These are phyloP conservation scores for Gasterosteus nipponicus DNA, from an alignment of 2,113 vertebrate genomes.

Conservation along the genomic window DNA sequence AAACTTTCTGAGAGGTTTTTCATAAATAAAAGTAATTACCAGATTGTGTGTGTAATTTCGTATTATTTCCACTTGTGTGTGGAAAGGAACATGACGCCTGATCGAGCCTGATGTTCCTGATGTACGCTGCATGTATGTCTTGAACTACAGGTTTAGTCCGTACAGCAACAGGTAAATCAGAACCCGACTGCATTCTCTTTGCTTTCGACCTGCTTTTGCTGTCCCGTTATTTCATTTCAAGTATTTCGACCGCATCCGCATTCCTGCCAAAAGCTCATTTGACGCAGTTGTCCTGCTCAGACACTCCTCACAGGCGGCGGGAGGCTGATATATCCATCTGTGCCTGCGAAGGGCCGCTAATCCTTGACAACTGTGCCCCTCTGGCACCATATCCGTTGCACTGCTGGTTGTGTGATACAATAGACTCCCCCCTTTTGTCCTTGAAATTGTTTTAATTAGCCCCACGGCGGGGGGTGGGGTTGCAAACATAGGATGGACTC, in stretches of 20 bases:
- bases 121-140: not conserved
- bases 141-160: conserved; percentile 19
- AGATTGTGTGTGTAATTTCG: not conserved
- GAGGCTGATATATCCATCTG: conserved; percentile 66
- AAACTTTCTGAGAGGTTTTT: conserved; percentile 27
- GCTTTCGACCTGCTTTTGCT: not conserved
- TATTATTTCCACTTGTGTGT: not conserved
- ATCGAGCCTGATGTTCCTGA: not conserved
- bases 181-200: not conserved
- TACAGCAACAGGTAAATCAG: conserved; percentile 37
- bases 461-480: conserved; percentile 79
- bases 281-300: conserved; percentile 44
- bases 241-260: not conserved
- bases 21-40: conserved; percentile 26
- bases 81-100: not conserved
- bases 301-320: conserved; percentile 39
- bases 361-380: conserved; percentile 80
- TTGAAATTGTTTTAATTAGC: conserved; percentile 96
- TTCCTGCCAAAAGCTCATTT: conserved; percentile 4
- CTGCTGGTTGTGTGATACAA: conserved; percentile 85
- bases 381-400: conserved; percentile 84
- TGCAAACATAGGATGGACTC: conserved; percentile 46
- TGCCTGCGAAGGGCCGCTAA: conserved; percentile 62
- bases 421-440: conserved; percentile 87
- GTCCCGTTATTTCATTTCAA: not conserved